A percentile compares a stretch with the other conserved stretches of the same genome.
phyloP scores from a whole-genome alignment of 1,140 invertebrate genomes.

The Chironomus striatipennis region DNA sequence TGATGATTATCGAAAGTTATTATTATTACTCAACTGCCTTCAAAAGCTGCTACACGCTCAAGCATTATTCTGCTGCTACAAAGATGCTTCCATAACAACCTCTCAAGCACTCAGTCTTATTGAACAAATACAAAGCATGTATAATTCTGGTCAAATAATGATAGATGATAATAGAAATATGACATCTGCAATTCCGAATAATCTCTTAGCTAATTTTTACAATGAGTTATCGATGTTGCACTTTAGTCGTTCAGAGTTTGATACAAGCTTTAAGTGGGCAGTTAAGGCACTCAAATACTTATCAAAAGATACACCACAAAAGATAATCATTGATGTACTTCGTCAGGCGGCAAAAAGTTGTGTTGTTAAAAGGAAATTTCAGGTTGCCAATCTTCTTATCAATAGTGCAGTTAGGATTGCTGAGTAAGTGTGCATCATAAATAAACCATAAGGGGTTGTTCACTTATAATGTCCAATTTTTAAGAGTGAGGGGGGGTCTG shows the following conservation, averaged over 20 bases:
- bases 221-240: conserved; percentile 69
- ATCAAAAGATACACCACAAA: conserved; percentile 47
- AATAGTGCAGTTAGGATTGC: conserved; percentile 69
- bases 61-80: conserved; percentile 67
- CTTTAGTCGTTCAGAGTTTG: conserved; percentile 75
- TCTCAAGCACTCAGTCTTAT: conserved; percentile 30
- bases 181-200: conserved; percentile 29
- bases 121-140: conserved; percentile 25
- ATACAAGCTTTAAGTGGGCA: conserved; percentile 64
- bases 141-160: conserved; percentile 24
- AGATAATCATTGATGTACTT: conserved; percentile 67
- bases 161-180: conserved; percentile 23
- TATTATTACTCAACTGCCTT: conserved; percentile 58
- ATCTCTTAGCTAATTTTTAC: conserved; percentile 57
- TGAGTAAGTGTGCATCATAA: conserved; percentile 42
- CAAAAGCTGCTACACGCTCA: conserved; percentile 76
- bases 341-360: conserved; percentile 77
- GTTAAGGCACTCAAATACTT: conserved; percentile 59
- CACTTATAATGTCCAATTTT: no score
- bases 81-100: conserved; percentile 44
- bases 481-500: no score
- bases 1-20: conserved; percentile 41
- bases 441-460: no score
- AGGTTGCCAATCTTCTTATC: conserved; percentile 68
- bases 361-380: conserved; percentile 76